Base-by-base conservation (phyloP, 2,797 vertebrate species). In the Emys orbicularis region DNA sequence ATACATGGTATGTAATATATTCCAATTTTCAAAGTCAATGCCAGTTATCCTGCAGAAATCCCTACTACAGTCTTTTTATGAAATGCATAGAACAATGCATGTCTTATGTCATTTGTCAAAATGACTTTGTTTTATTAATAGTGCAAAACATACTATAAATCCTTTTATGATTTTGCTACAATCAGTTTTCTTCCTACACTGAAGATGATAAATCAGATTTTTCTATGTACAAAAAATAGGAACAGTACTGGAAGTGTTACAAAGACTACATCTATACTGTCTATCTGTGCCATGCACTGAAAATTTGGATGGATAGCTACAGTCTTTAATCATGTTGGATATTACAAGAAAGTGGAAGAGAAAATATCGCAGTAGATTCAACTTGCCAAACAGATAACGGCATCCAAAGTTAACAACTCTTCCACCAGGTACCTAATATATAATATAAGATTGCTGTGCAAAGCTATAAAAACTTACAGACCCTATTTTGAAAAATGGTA, bases 31-130 rank as follows among this genome's bases (percentile, higher is more conserved):
- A 18, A 81, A 47, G 91, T 97, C 96, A 95, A 92, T 90, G 93
- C n/a, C 94, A 97, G 94, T 97, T 96, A 96, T 50, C n/a, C 41
- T 90, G 57, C 87, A 95, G 84, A 97, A 96, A 96, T 95, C 90
- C 54, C 90, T 97, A 80, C 65, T 47, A 47, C 47, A 47, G 47
- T 47, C 47, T 47, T 47, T 47, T 47, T 47, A 90, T 79, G 83
- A 96, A 94, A 94, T 74, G 54, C 74, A 80, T 21, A 88, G 83
- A 97, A 95, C 76, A 96, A 94, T 92, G 87, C 81, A 44, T 37
- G 50, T 82, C 82, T 96, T 93, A 84, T 86, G 88, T 81, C 90
- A 93, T 96, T 84, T 94, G 87, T 72, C 88, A 93, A 79, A 95
- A 49, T 65, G 94, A 13, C n/a, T 95, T 94, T 95, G 86, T 50